Conservation (phyloP, 2,113 vertebrate genomes). For the Epinephelus cyanopodus region DNA sequence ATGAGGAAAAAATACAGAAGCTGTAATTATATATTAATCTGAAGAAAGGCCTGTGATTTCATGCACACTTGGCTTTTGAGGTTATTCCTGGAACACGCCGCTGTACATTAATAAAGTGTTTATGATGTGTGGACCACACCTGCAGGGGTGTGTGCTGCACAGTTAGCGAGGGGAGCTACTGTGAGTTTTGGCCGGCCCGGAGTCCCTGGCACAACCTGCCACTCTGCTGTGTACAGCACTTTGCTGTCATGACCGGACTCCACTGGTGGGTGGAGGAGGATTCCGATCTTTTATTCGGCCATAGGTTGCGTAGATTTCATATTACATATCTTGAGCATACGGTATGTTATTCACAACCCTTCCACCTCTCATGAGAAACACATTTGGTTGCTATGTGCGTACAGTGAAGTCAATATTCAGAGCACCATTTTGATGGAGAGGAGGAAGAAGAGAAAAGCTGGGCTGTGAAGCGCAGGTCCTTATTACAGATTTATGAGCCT, state of each 20-base stretch:
- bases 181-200: constrained; percentile 48
- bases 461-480: constrained; percentile 49
- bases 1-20: constrained; percentile 4
- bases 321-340: not conserved
- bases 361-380: constrained; percentile 9
- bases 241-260: constrained; percentile 9
- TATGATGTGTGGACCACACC: constrained; percentile 76
- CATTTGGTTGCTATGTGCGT: constrained; percentile 14
- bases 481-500: constrained; percentile 72
- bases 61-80: constrained; percentile 61
- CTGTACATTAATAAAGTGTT: constrained; percentile 69
- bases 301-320: not conserved
- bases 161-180: constrained; percentile 29
- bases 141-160: constrained; percentile 56
- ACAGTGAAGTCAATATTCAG: constrained; percentile 43
- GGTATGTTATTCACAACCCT: not conserved
- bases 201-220: constrained; percentile 44
- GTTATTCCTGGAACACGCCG: constrained; percentile 63
- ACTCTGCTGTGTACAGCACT: constrained; percentile 28
- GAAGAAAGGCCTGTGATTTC: constrained; percentile 58
- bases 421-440: constrained; percentile 52
- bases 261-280: constrained; percentile 16
- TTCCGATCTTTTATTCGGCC: not conserved
- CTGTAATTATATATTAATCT: constrained; percentile 52
- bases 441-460: constrained; percentile 25